Percentiles rank a stretch among this genome's conserved stretches.
phyloP scores from a whole-genome alignment of 37 sponge, comb jelly and placozoan genomes.

The Hexactinellida sp. region DNA sequence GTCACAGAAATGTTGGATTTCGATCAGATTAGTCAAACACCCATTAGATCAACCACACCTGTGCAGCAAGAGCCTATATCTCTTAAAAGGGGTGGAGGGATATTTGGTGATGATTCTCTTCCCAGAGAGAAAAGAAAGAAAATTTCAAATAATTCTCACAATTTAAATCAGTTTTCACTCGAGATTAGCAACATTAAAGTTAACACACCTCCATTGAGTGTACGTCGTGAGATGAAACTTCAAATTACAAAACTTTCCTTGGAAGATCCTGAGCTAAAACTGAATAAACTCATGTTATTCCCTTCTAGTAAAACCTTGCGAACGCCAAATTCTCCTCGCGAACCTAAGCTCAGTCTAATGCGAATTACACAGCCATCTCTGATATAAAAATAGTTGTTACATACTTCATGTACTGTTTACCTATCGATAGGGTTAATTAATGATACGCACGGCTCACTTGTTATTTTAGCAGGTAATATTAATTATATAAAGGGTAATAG shows the following conservation, averaged over 20 bases:
- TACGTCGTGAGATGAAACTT: neutral
- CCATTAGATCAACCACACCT: neutral
- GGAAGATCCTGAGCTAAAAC: neutral
- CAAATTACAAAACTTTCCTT: neutral
- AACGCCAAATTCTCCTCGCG: neutral
- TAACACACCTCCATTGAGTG: neutral
- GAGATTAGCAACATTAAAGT: neutral
- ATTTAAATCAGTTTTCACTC: too few relatives aligned
- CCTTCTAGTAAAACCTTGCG: neutral
- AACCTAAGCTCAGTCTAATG: neutral
- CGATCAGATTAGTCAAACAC: neutral
- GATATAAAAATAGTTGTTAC: neutral
- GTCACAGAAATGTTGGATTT: neutral
- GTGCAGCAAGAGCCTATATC: neutral
- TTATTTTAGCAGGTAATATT: neutral
- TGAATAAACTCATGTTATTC: neutral
- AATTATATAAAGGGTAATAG: too few relatives aligned
- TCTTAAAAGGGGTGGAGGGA: neutral
- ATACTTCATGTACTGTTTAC: neutral
- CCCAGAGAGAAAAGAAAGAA: neutral
- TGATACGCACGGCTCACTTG: neutral
- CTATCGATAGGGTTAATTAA: neutral
- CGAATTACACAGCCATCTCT: neutral
- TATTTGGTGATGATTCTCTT: neutral
- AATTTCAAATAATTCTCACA: neutral